Evolutionary conservation across 2,888 invertebrate species (phyloP).

Genomic region (Chamaedrilus cognettii): DNA sequence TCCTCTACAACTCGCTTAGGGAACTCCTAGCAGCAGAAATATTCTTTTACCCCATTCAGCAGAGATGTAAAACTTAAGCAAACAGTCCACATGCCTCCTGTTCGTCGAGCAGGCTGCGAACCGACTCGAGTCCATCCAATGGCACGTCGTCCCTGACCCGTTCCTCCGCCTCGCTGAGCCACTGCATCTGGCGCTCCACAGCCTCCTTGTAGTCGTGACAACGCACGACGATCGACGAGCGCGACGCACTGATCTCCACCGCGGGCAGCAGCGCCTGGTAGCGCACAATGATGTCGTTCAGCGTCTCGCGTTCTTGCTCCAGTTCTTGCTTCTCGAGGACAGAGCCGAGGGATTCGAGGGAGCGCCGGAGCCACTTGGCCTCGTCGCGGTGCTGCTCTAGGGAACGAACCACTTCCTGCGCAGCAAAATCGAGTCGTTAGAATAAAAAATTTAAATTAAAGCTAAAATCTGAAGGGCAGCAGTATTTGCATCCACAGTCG

Average conservation of each 20-base stretch:
- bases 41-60: too few relatives aligned
- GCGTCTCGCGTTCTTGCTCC: constrained; percentile 75
- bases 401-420: constrained; percentile 83
- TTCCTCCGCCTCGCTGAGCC: constrained; percentile 58
- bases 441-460: too few relatives aligned
- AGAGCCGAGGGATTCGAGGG: constrained; percentile 81
- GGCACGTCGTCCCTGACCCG: constrained; percentile 63
- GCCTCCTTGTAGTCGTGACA: constrained; percentile 90
- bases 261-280: constrained; percentile 79
- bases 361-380: constrained; percentile 94
- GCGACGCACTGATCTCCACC: constrained; percentile 89
- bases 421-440: too few relatives aligned
- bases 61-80: too few relatives aligned
- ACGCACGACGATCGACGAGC: constrained; percentile 88
- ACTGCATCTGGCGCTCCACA: constrained; percentile 77
- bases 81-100: constrained; percentile 80
- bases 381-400: constrained; percentile 88
- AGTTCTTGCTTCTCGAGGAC: constrained; percentile 82
- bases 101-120: constrained; percentile 75
- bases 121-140: constrained; percentile 71
- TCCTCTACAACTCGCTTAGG: too few relatives aligned
- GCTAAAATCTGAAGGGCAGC: too few relatives aligned
- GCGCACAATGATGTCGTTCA: constrained; percentile 81
- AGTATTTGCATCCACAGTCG: too few relatives aligned
- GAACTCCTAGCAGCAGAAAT: too few relatives aligned